Evolutionary conservation across 1,140 invertebrate genomes (phyloP), one percentile per base, ranked within the genome.

Genomic region (Thaumetopoea pityocampa): DNA sequence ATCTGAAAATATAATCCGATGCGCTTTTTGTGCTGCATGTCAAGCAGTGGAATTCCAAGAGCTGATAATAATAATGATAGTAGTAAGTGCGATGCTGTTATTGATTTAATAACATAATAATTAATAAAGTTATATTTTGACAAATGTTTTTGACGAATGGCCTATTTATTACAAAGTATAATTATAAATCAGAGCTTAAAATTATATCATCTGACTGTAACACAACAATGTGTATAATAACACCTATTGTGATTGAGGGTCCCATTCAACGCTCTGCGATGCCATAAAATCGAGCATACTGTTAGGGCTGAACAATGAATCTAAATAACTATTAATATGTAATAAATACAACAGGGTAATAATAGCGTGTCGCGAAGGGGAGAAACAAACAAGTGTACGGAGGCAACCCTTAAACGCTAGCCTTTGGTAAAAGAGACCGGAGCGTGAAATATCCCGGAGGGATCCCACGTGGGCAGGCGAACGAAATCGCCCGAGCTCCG

Each of bases 281-380:
- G 53, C 70, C 62, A 78, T 83, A 78, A 83, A 80, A 79, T 79
- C 70, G 53, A 83, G 69, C 79, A 77, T 80, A 83, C 79, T 79
- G 79, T 70, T 55, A 48, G 57, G 61, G 64, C 70, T 55, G 67
- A 77, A 83, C 77, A 83, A 83, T 83, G 74, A 83, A 73, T 77
- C 77, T 67, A 83, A 83, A 83, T 81, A 83, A 83, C 77, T 74
- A 83, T 83, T 83, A 83, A 83, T 81, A 83, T 78, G 77, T 81
- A 79, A 83, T 83, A 83, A 83, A 83, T 83, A 81, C 77, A 76
- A 70, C 66, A 66, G 79, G 66, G 73, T 62, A 67, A 77, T 79
- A 79, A 74, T 71, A 53, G 56, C 59, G 59, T 65, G 60, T 62
- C 52, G 63, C 27, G 51, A 60, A 57, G 71, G 70, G 77, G 60